These are phyloP conservation scores for Atlantisia rogersi DNA, from an alignment of 2,113 vertebrate species.

Conservation along the genomic window DNA sequence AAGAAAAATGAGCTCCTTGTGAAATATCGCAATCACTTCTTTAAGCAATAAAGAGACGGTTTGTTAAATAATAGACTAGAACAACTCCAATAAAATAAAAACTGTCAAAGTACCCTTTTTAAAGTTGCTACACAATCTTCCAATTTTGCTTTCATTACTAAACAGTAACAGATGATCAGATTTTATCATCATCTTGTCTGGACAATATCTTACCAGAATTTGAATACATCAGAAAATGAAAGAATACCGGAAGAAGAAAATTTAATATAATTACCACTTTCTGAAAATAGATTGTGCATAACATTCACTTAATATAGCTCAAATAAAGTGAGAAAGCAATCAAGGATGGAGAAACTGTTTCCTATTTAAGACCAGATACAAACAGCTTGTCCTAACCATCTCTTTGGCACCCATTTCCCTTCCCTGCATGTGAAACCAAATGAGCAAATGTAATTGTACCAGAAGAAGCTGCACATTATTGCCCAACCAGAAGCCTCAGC, in stretches of 20 bases:
- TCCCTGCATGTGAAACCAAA: background rate
- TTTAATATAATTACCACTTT: constrained; percentile 51
- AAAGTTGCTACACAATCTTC: constrained; percentile 55
- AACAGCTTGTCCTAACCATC: constrained; percentile 21
- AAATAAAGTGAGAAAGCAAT: constrained; percentile 37
- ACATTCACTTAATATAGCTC: constrained; percentile 49
- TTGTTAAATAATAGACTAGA: constrained; percentile 68
- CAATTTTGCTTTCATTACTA: constrained; percentile 66
- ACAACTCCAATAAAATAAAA: constrained; percentile 60
- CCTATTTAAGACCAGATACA: constrained; percentile 1
- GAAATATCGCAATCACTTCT: constrained; percentile 59
- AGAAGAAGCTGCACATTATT: background rate
- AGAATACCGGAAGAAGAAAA: constrained; percentile 42
- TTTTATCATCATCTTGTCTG: constrained; percentile 58
- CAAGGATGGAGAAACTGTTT: constrained; percentile 24
- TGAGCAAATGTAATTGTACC: background rate
- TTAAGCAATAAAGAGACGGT: constrained; percentile 58
- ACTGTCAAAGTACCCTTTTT: constrained; percentile 42
- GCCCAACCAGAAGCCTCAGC: background rate
- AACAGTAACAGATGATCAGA: constrained; percentile 67
- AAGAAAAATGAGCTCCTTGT: constrained; percentile 54
- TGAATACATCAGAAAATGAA: constrained; percentile 54
- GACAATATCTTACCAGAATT: constrained; percentile 58
- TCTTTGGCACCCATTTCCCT: background rate
- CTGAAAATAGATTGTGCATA: constrained; percentile 45